Evolutionary conservation across 2,797 vertebrate species (phyloP), one percentile per base, ranked within the genome.

Genomic region (Lindbergichthys nudifrons): DNA sequence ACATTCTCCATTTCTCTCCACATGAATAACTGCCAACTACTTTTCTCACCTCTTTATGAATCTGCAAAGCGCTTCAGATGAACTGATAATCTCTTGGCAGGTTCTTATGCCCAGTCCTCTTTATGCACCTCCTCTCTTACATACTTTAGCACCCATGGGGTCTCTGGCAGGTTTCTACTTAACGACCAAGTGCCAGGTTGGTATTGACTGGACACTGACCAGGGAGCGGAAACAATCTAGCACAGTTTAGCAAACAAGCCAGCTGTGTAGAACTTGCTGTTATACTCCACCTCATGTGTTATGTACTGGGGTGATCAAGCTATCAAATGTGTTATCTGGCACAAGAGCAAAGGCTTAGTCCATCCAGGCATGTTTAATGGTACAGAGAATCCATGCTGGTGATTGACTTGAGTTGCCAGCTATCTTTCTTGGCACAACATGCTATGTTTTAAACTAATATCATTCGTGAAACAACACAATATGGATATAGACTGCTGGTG

Each of bases 11-110:
- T 68, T 43, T 84, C 36, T 70, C 66, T 67, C 54, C 51, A 48
- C 18, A 66, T 89, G 86, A 87, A 86, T 32, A 54, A 51, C 60
- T 75, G 82, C 81, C 76, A 83, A 41, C 61, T 67, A 78, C 61
- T 89, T 75, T 89, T 85, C 74, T 83, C 86, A 90, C 85, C 85
- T 88, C 81, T 77, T 59, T 63, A 69, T 83, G 80, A 80, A 71
- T 81, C 78, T 84, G 80, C 7, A 73, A 83, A 87, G 60, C 26
- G 68, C 67, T 73, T 81, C 70, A 79, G 73, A 87, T 78, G 76
- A 88, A 76, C 86, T 81, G 87, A 85, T 89, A 89, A 92, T 91
- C 86, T 88, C 79, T 87, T 92, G 88, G 89, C 85, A 67, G 50
- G 71, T 79, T 77, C 51, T 63, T 77, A 63, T 78, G 82, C 85